These are phyloP conservation scores for Eutrigla gurnardus DNA, from an alignment of 2,797 vertebrate species.

Conservation along the genomic window DNA sequence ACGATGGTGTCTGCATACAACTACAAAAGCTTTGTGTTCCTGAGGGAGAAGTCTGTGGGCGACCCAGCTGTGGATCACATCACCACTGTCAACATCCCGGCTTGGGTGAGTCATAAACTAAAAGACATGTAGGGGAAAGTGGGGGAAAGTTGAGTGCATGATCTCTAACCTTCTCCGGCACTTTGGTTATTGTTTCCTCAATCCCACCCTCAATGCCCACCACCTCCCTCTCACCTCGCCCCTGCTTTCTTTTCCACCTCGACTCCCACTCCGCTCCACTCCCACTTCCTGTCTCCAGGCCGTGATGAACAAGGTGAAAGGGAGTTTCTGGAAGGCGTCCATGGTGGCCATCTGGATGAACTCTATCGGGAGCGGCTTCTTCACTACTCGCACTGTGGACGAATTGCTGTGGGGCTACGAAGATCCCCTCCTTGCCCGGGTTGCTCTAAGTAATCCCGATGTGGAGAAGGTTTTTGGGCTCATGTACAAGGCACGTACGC, in stretches of 20 bases:
- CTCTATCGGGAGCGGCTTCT: neutral
- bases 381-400: slow-evolving; percentile 80
- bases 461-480: slow-evolving; percentile 82
- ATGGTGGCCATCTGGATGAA: slow-evolving; percentile 62
- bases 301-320: slow-evolving; percentile 79
- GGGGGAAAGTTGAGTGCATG: slow-evolving; percentile 17
- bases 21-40: slow-evolving; percentile 83
- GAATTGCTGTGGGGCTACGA: slow-evolving; percentile 86
- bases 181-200: slow-evolving; percentile 25
- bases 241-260: neutral
- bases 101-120: slow-evolving; percentile 77
- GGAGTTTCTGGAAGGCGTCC: slow-evolving; percentile 27
- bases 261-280: neutral
- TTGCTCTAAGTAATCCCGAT: slow-evolving; percentile 21
- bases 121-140: slow-evolving; percentile 15
- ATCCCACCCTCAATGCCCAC: neutral
- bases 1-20: slow-evolving; percentile 79
- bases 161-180: slow-evolving; percentile 18
- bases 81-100: slow-evolving; percentile 84
- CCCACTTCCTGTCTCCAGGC: slow-evolving; percentile 69
- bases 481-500: slow-evolving; percentile 82
- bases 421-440: slow-evolving; percentile 72
- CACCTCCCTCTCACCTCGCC: neutral
- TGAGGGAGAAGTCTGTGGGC: slow-evolving; percentile 82
- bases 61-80: slow-evolving; percentile 80